phyloP scores from a whole-genome alignment of 1,140 invertebrate genomes.

The Vanessa atalanta region DNA sequence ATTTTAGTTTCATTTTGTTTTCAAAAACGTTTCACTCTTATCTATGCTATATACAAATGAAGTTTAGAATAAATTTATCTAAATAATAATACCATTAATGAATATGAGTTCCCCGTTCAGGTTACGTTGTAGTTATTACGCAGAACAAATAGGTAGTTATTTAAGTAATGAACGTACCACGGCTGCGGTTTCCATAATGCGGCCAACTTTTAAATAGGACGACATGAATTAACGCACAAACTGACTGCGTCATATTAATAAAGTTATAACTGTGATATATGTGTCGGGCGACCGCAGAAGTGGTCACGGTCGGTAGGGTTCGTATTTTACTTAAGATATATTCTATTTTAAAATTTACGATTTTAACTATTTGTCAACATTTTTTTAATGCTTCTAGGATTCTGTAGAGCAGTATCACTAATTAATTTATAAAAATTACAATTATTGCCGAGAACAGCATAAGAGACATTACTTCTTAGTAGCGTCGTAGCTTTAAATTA shows the following conservation, averaged over 20 bases:
- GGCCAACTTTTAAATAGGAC: slow-evolving; percentile 28
- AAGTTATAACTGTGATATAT: slow-evolving; percentile 28
- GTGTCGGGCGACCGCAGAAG: slow-evolving; percentile 27
- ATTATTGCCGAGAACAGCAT: too few relatives aligned
- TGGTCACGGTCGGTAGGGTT: background rate
- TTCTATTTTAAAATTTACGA: background rate
- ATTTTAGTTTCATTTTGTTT: too few relatives aligned
- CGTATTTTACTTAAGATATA: slow-evolving; percentile 17
- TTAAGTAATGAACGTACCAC: slow-evolving; percentile 28
- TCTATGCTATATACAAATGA: background rate
- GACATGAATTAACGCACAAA: slow-evolving; percentile 31
- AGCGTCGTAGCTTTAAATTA: too few relatives aligned
- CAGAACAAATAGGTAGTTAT: slow-evolving; percentile 15
- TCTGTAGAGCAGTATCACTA: too few relatives aligned
- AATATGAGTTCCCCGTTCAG: background rate
- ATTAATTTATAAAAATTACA: too few relatives aligned
- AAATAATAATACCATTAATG: slow-evolving; percentile 3
- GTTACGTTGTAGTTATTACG: slow-evolving; percentile 9
- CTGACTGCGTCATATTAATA: slow-evolving; percentile 38
- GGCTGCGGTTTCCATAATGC: slow-evolving; percentile 28
- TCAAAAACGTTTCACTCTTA: background rate
- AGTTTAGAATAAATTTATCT: background rate
- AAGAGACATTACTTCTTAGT: too few relatives aligned
- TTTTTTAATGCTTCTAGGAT: background rate
- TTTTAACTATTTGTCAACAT: background rate